Base-by-base conservation (phyloP, 92 coral and sea anemone species). In the Scolanthus callimorphus region DNA sequence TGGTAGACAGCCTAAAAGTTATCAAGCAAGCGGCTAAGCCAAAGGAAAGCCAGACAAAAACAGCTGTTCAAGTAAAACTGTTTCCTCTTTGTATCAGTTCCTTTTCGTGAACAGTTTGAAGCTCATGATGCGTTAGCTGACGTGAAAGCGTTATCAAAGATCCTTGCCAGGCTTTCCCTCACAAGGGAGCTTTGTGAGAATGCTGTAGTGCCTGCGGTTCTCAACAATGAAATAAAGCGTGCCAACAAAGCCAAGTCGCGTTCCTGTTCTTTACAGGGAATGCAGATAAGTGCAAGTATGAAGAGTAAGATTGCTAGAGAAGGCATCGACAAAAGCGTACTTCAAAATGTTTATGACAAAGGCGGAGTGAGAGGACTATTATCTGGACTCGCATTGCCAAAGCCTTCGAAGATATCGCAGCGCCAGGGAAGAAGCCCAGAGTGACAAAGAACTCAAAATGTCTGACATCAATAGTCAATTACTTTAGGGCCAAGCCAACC, bases 51-150 rank as follows among this genome's bases (percentile, higher is more conserved):
- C 69, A 49, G 3, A 3, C 51, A 3, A 11, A 60, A 1, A 17
- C 67, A n/a, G n/a, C 13, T 62, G 57, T 26, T 15, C 31, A 21
- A 27, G 68, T 11, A 49, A 69, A 29, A 45, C 76, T 0, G n/a
- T 68, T 27, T 28, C 75, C 0, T 26, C 13, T 3, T 23, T 68
- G 2, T 43, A 38, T n/a, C 27, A 57, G 27, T 69, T 41, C 27
- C 17, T 57, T 19, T 12, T 69, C 12, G 47, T 0, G 61, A 70
- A 25, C 31, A 49, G 37, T 60, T 48, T 34, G 25, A 45, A 8
- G 76, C 67, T 0, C 76, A 69, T 23, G 76, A 59, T 43, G 76
- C 76, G 0, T 25, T 3, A 46, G 76, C 57, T 15, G 76, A 59
- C 59, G 67, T 29, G 2, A 19, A 24, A 45, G 76, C 76, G 11